A percentile compares a stretch with the other conserved stretches of the same genome.
Evolutionary conservation across 1,140 invertebrate species (phyloP).

Genomic region (Papilio machaon): DNA sequence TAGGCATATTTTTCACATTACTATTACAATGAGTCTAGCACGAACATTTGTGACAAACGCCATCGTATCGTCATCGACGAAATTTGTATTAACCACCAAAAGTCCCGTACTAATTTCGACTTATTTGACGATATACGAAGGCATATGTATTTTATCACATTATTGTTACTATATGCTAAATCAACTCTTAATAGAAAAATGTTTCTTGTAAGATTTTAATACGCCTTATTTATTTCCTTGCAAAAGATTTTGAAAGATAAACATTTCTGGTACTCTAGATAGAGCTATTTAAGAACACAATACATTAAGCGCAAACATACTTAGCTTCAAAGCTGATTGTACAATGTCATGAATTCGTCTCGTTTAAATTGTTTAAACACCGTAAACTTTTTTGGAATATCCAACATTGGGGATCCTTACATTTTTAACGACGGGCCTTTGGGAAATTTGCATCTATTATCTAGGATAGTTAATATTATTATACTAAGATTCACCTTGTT

Average conservation of each 20-base stretch:
- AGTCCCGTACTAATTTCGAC: no score
- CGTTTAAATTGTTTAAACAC: slow-evolving; percentile 81
- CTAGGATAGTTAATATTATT: background rate
- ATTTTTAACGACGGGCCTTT: slow-evolving; percentile 69
- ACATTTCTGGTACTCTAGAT: background rate
- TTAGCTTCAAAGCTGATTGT: slow-evolving; percentile 44
- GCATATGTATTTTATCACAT: no score
- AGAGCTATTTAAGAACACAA: slow-evolving; percentile 5
- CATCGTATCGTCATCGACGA: no score
- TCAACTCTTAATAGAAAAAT: no score
- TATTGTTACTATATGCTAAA: no score
- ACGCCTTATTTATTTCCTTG: background rate
- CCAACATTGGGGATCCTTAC: slow-evolving; percentile 65
- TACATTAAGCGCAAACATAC: slow-evolving; percentile 31
- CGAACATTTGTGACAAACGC: no score
- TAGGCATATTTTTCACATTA: no score
- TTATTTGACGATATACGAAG: no score
- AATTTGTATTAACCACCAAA: no score
- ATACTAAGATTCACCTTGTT: background rate
- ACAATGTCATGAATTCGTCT: slow-evolving; percentile 76
- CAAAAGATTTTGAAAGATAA: slow-evolving; percentile 1
- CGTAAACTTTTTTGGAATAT: slow-evolving; percentile 73
- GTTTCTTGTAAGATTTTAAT: background rate
- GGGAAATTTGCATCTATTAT: background rate
- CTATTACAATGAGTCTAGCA: no score